A percentile compares a stretch with the other conserved stretches of the same genome.
phyloP scores from a whole-genome alignment of 2,888 invertebrate genomes.

The Stegana nigrithorax region DNA sequence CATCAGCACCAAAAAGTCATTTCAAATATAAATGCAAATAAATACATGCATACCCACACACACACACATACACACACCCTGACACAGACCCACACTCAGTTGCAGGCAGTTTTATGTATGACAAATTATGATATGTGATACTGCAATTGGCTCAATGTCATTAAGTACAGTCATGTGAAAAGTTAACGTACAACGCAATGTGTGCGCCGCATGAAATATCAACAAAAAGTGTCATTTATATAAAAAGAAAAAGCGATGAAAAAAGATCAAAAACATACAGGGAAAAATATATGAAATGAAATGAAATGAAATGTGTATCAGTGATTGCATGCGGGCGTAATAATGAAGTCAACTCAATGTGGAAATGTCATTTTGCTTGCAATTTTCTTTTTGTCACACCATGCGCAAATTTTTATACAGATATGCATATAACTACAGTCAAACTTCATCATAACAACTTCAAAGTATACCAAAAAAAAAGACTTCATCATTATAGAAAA shows the following conservation, averaged over 20 bases:
- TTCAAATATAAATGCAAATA: slow-evolving; percentile 2
- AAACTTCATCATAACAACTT: no score
- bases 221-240: not conserved
- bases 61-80: no score
- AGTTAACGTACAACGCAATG: no score
- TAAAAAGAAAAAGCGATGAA: no score
- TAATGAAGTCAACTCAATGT: slow-evolving; percentile 11
- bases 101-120: not conserved
- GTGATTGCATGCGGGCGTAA: not conserved
- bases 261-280: not conserved
- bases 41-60: no score
- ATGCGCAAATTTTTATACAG: no score
- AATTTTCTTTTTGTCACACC: no score
- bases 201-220: not conserved
- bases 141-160: not conserved
- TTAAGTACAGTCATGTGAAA: slow-evolving; percentile 12
- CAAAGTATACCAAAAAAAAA: no score
- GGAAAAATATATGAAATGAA: not conserved
- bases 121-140: slow-evolving; percentile 8
- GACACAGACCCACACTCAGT: no score
- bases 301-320: not conserved
- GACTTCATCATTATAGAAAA: no score
- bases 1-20: not conserved
- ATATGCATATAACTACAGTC: no score
- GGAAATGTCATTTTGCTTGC: slow-evolving; percentile 5